Evolutionary conservation across 2,113 vertebrate genomes (phyloP), one percentile per base, ranked within the genome.

Genomic region (Suricata suricatta): DNA sequence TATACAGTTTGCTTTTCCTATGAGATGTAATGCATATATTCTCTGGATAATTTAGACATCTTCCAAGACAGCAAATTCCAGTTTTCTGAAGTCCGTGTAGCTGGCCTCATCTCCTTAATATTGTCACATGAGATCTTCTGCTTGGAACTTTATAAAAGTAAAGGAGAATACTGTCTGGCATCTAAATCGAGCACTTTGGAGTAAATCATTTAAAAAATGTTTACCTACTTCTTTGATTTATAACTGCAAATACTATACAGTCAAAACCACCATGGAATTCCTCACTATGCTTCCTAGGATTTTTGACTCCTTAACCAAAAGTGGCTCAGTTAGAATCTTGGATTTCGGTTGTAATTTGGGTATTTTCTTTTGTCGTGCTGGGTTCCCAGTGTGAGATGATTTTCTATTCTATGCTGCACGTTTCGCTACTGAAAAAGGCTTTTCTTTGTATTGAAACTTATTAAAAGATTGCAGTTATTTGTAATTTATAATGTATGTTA

Each of bases 401-500:
- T 80, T 89, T 35, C 66, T 72, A 23, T 19, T 38, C 44, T 54
- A 57, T 79, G 19, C 27, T 85, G 6, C 50, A 31, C 68, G 68
- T 95, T 93, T 8, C 10, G 52, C 25, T 69, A 44, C 25, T 21
- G 57, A 93, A 47, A 81, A 90, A 81, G 23, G 87, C 12, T 29
- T 17, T 90, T 76, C 52, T 35, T 92, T 66, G 16, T 71, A 44
- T 79, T 77, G 14, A 41, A 82, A 82, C n/a, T 93, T 77, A 77
- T 82, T 82, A 71, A 91, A 91, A 54, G 19, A 94, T 87, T 71
- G 17, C 6, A 83, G 50, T 87, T 91, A 41, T 69, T 88, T 82
- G 69, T 92, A 92, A 74, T 89, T 44, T 80, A 25, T 72, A 85
- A 44, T 95, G 60, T 35, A 77, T n/a, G 16, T 83, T 93, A 79